These are phyloP conservation scores for Heptranchias perlo DNA, from an alignment of 2,113 vertebrate species.

Conservation along the genomic window DNA sequence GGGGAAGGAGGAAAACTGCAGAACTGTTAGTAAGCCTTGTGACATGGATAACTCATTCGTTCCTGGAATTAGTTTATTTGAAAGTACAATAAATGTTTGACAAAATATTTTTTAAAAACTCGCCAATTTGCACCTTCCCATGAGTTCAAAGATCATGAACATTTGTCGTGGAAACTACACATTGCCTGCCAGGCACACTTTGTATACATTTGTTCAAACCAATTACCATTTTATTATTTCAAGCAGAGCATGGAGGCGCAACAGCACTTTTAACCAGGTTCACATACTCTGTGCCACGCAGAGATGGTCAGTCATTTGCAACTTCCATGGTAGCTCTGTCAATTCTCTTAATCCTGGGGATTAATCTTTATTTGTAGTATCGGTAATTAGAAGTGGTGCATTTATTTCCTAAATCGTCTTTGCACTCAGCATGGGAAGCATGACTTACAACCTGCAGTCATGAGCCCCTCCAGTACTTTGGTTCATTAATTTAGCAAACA, in stretches of 20 bases:
- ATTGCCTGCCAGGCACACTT: neutral
- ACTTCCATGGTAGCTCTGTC: neutral
- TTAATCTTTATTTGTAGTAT: conserved; percentile 8
- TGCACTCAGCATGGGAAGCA: neutral
- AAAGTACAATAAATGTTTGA: neutral
- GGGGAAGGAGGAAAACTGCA: neutral
- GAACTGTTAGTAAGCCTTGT: neutral
- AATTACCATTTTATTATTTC: conserved; percentile 19
- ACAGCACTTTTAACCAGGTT: neutral
- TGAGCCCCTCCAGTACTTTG: neutral
- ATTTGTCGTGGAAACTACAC: neutral
- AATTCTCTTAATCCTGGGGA: conserved; percentile 6
- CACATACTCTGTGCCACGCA: neutral
- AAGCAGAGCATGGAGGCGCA: neutral
- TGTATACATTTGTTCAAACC: conserved; percentile 23
- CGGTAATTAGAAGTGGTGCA: neutral
- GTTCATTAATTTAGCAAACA: conserved; percentile 13
- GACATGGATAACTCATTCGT: neutral
- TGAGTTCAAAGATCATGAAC: neutral
- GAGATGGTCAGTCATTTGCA: neutral
- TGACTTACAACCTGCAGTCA: neutral
- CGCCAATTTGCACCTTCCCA: neutral
- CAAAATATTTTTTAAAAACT: neutral
- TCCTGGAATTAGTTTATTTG: neutral
- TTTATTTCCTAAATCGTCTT: conserved; percentile 16